These are phyloP conservation scores for Acanthisitta chloris DNA, from an alignment of 2,113 vertebrate genomes.

Conservation along the genomic window DNA sequence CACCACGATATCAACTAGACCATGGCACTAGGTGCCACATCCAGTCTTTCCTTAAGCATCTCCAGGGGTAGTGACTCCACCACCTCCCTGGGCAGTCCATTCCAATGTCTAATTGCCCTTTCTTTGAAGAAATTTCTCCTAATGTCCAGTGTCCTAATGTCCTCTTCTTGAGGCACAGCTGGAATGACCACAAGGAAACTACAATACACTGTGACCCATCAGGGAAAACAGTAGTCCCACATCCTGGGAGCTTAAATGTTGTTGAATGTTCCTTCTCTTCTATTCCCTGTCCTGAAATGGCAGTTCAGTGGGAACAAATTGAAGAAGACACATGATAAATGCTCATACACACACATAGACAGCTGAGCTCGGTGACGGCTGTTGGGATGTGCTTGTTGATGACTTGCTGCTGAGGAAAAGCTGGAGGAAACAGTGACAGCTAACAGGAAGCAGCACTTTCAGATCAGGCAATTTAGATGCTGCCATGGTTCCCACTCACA, in stretches of 20 bases:
- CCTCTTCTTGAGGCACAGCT: neutral
- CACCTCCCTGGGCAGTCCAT: no score
- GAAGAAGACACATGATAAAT: neutral
- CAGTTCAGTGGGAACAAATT: neutral
- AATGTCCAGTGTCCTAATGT: no score
- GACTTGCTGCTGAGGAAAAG: neutral
- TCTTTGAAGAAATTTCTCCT: no score
- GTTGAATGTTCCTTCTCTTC: neutral
- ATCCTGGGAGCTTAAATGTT: neutral
- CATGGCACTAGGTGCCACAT: no score
- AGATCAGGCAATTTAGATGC: neutral
- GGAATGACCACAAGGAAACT: neutral
- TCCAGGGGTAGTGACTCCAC: no score
- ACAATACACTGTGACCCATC: fast-evolving
- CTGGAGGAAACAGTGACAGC: neutral
- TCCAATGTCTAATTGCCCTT: no score
- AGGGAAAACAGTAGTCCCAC: neutral
- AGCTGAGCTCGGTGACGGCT: neutral
- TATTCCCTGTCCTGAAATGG: neutral
- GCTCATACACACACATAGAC: neutral
- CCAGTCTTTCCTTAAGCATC: no score
- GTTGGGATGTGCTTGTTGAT: fast-evolving
- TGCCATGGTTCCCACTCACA: neutral
- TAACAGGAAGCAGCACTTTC: neutral
- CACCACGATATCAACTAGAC: no score